Evolutionary conservation across 2,888 invertebrate species (phyloP).

Genomic region (Coelinius sp.): DNA sequence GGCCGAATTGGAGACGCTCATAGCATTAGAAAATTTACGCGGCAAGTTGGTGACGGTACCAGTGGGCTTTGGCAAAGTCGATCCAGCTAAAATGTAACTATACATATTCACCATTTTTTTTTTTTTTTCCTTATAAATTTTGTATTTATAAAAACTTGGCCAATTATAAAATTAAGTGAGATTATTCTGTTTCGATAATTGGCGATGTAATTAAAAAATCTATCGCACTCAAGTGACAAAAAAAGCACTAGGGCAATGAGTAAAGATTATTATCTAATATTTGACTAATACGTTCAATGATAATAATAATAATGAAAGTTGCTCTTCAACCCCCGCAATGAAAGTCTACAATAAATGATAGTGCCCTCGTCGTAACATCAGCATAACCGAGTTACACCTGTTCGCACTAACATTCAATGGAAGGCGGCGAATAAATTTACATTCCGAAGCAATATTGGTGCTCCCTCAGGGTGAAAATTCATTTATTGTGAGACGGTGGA

Average conservation of each 20-base stretch:
- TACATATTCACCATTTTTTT: too few relatives aligned
- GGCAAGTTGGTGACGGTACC: constrained; percentile 72
- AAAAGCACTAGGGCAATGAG: too few relatives aligned
- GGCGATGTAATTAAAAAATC: too few relatives aligned
- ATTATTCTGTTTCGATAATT: too few relatives aligned
- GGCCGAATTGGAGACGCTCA: constrained; percentile 74
- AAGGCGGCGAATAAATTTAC: constrained; percentile 54
- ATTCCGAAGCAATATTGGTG: constrained; percentile 34
- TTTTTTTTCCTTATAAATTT: too few relatives aligned
- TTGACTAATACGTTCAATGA: too few relatives aligned
- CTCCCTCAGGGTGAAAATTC: constrained; percentile 31
- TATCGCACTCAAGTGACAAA: too few relatives aligned
- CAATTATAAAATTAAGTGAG: too few relatives aligned
- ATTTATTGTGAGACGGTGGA: constrained; percentile 12
- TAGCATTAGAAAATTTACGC: constrained; percentile 72
- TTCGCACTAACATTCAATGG: background rate
- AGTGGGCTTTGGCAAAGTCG: constrained; percentile 73
- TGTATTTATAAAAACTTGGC: too few relatives aligned
- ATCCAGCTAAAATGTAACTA: constrained; percentile 74
- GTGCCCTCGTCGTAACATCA: constrained; percentile 32
- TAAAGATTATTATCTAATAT: too few relatives aligned
- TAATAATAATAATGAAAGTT: too few relatives aligned
- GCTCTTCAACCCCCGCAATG: background rate
- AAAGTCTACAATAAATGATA: constrained; percentile 10
- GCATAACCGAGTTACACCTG: constrained; percentile 40